phyloP scores from a whole-genome alignment of 2,888 invertebrate genomes.

The Mythimna lalbum region DNA sequence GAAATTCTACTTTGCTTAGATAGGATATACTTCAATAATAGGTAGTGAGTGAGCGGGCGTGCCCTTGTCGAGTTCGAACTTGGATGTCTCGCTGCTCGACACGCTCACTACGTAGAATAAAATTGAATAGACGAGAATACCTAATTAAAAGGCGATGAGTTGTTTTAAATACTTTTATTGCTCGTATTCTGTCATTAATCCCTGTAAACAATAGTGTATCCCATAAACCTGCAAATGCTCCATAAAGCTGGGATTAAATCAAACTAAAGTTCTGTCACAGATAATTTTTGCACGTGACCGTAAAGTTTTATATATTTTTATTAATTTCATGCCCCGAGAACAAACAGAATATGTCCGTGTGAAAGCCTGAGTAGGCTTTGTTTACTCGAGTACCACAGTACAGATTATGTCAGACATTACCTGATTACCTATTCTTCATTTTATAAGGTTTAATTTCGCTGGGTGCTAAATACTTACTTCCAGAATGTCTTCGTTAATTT shows the following conservation, averaged over 20 bases:
- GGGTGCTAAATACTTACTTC: background rate
- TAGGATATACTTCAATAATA: background rate
- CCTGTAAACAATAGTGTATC: conserved; percentile 1
- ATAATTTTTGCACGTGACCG: conserved; percentile 20
- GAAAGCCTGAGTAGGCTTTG: background rate
- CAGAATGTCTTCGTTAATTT: background rate
- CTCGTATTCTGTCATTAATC: background rate
- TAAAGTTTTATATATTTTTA: conserved; percentile 3
- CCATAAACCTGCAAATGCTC: conserved; percentile 5
- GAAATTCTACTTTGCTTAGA: background rate
- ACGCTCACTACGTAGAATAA: background rate
- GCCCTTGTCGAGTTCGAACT: background rate
- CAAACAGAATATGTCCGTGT: background rate
- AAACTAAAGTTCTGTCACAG: background rate
- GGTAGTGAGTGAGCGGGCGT: background rate
- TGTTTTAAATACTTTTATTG: background rate
- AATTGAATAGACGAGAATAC: background rate
- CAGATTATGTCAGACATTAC: background rate
- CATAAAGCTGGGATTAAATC: background rate
- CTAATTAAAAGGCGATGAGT: background rate
- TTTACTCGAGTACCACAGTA: background rate
- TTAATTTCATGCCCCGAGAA: background rate
- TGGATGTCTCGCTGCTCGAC: background rate
- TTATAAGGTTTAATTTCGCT: background rate
- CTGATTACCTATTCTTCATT: background rate